These are phyloP conservation scores for Agonum fuliginosum DNA, from an alignment of 2,888 invertebrate genomes.

Conservation along the genomic window DNA sequence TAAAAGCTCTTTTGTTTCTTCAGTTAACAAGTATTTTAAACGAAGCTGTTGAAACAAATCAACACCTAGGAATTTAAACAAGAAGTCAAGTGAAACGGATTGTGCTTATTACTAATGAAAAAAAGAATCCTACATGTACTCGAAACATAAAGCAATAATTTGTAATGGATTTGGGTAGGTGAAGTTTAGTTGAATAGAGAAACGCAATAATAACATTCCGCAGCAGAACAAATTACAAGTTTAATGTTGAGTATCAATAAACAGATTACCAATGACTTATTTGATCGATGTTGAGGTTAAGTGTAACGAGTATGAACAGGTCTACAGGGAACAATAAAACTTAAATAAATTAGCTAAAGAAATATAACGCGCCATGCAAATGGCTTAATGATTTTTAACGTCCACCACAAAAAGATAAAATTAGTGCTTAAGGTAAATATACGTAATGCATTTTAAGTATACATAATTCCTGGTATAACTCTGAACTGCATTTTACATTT, in stretches of 20 bases:
- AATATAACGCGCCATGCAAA: slow-evolving; percentile 45
- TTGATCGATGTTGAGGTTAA: background rate
- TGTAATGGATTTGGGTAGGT: background rate
- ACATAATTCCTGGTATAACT: slow-evolving; percentile 54
- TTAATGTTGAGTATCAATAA: background rate
- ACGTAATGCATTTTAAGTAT: slow-evolving; percentile 57
- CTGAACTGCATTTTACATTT: slow-evolving; percentile 54
- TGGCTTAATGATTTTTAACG: slow-evolving; percentile 52
- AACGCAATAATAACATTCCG: no score
- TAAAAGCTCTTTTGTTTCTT: no score
- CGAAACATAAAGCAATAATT: background rate
- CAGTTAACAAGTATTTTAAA: background rate
- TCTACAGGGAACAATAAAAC: slow-evolving; percentile 42
- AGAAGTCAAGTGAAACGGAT: background rate
- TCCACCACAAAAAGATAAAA: slow-evolving; percentile 38
- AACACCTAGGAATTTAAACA: background rate
- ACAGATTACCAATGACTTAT: background rate
- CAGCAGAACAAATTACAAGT: background rate
- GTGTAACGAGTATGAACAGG: background rate
- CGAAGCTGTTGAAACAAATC: background rate
- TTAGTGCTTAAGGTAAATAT: slow-evolving; percentile 52
- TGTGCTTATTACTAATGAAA: slow-evolving; percentile 2
- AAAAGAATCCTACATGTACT: background rate
- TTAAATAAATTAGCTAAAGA: slow-evolving; percentile 32
- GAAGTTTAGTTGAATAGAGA: background rate